Evolutionary conservation across 2,113 vertebrate species (phyloP).

Genomic region (Bufo gargarizans): DNA sequence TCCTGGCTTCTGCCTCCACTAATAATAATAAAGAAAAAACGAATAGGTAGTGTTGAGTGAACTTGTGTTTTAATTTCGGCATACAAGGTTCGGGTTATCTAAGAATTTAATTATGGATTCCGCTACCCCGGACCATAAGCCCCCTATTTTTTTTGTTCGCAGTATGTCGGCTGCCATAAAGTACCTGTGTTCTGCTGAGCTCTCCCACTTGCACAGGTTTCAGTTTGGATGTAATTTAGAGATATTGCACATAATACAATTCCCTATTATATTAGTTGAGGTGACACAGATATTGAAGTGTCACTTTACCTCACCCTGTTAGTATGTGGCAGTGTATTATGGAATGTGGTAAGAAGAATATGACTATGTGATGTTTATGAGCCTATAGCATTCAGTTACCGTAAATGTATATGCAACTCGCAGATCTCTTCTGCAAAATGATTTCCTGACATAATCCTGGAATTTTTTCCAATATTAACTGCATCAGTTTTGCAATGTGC

Average conservation of each 20-base stretch:
- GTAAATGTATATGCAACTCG: not conserved
- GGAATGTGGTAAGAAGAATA: not conserved
- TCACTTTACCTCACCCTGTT: not conserved
- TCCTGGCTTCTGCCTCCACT: too few species aligned
- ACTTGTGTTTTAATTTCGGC: too few species aligned
- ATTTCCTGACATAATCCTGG: not conserved
- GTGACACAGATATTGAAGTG: not conserved
- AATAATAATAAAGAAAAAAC: too few species aligned
- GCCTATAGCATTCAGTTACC: not conserved
- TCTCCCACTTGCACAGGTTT: too few species aligned
- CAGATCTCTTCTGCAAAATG: not conserved
- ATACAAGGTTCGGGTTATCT: too few species aligned
- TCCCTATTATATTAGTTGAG: not conserved
- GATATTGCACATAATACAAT: not conserved
- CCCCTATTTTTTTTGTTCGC: not conserved
- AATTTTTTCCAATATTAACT: not conserved
- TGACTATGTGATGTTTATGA: not conserved
- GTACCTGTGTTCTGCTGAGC: not conserved
- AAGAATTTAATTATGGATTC: too few species aligned
- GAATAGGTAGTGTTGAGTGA: too few species aligned
- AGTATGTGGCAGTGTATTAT: not conserved
- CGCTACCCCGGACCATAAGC: too few species aligned
- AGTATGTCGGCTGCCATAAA: not conserved
- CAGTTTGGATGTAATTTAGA: too few species aligned
- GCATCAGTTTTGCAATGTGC: not conserved